Base-by-base conservation (phyloP, 2,888 invertebrate genomes). In the Cabera pusaria region DNA sequence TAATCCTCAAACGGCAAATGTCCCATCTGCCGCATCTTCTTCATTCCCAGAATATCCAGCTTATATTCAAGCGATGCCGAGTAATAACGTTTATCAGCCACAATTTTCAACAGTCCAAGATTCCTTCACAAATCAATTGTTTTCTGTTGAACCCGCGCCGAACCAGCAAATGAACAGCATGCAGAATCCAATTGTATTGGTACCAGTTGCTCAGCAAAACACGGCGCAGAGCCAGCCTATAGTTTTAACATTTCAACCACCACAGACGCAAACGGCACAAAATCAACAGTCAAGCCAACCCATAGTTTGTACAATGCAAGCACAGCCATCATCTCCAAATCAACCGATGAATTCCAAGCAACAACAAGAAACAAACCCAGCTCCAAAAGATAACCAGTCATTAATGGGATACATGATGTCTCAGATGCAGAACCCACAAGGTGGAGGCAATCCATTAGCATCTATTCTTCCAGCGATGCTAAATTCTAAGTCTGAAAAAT, bases 401-500 rank as follows among this genome's bases (percentile, higher is more conserved):
- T 19, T 58, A 7, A 37, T 60, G 29, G 53, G 62, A 25, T 20
- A 58, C 5, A 36, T 70, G 34, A 39, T 73, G 28, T 59, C 69
- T 2, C 58, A 65, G 45, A 32, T 63, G 7, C 56, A 48, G 24
- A 34, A 36, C 10, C 14, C 38, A 5, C 41, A 35, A n/a, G 38
- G 42, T 9, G 45, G 33, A 26, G 29, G 21, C 16, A 49, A 50
- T 8, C 10, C 24, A 6, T 24, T 53, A 6, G 35, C 31, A 29
- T 52, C 45, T 24, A 44, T 49, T 34, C 50, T 39, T 16, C 50
- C 37, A 28, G 52, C 49, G 37, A 28, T 36, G 8, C 54, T 38
- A 38, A 58, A 33, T 48, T 56, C 37, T 34, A 48, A 37, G 48
- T 52, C 25, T 49, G 74, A 6, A 64, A 75, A 58, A 25, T 60